Evolutionary conservation across 1,140 invertebrate species (phyloP), one percentile per base, ranked within the genome.

Genomic region (Leptinotarsa defecta): DNA sequence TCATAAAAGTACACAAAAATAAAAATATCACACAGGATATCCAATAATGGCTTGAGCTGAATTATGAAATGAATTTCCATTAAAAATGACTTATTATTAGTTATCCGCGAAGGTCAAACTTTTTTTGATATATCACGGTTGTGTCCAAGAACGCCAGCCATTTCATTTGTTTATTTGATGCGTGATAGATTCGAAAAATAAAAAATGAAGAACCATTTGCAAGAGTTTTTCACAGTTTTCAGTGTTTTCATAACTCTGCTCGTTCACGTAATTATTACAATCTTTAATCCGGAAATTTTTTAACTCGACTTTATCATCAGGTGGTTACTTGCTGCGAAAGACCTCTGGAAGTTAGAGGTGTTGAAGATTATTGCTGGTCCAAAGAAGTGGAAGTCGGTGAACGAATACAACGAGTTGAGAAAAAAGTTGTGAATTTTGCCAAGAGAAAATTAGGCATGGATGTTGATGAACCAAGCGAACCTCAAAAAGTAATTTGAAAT

Each of bases 391-490:
- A 82, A 71, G 71, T 82, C 3, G 64, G 73, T 15, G 79, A 82
- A 24, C 43, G 77, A 74, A 73, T 81, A 27, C 78, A 81, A 61
- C 74, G 81, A 48, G 74, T 70, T 17, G 77, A 79, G 13, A 81
- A 80, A 75, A 79, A 76, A 20, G 71, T 82, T 3, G 62, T 82
- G n/a, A 82, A 83, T 76, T 79, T 82, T 65, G 82, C 81, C 2
- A 82, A 79, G 65, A 79, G 80, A 70, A 82, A 83, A 74, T 71
- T 83, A 19, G 81, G 81, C 71, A 72, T 80, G 22, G 73, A 71
- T 11, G 74, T 61, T n/a, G 76, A 82, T 13, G 74, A 76, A 61
- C 73, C 73, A 48, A 74, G 73, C 67, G 57, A 76, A 65, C 78
- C 78, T 22, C 78, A 78, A 74, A 78, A 80, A 72, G 80, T 79